Conservation (phyloP, 92 coral and sea anemone genomes). For the Epizoanthus stellaris region DNA sequence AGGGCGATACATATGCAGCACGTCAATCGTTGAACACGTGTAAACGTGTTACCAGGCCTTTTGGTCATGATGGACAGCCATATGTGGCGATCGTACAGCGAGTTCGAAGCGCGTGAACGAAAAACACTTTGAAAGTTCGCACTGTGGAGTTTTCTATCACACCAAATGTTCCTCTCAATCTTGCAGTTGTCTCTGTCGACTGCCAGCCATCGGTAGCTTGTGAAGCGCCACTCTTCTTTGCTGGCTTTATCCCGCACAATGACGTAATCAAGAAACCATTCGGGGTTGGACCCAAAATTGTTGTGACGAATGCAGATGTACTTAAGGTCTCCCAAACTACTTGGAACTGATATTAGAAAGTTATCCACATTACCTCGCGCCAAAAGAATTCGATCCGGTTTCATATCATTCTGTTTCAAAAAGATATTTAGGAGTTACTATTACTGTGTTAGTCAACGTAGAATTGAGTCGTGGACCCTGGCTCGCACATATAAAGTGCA, state of each 20-base stretch:
- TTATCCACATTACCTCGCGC: conserved; percentile 59
- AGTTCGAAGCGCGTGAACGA: conserved; percentile 47
- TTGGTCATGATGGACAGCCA: conserved; percentile 71
- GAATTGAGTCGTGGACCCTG: too few relatives aligned
- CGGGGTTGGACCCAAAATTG: conserved; percentile 55
- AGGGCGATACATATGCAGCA: conserved; percentile 64
- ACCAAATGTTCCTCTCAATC: conserved; percentile 49
- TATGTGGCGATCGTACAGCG: conserved; percentile 64
- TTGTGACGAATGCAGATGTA: conserved; percentile 56
- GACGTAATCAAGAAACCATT: conserved; percentile 63
- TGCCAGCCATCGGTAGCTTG: conserved; percentile 66
- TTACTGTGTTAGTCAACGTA: too few relatives aligned
- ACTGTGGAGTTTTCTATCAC: conserved; percentile 1
- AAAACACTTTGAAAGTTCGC: conserved; percentile 43
- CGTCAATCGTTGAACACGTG: conserved; percentile 74
- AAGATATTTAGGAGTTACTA: not conserved
- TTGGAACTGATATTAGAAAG: conserved; percentile 29
- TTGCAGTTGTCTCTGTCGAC: conserved; percentile 57
- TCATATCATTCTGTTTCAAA: conserved; percentile 23
- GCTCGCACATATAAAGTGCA: too few relatives aligned
- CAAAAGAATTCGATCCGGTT: conserved; percentile 20
- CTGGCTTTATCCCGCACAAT: conserved; percentile 44
- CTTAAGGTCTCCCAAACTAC: conserved; percentile 44
- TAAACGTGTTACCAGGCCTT: conserved; percentile 53
- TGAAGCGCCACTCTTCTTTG: conserved; percentile 52